phyloP scores from a whole-genome alignment of 1,140 invertebrate genomes.

The Tetragonula clypearis region DNA sequence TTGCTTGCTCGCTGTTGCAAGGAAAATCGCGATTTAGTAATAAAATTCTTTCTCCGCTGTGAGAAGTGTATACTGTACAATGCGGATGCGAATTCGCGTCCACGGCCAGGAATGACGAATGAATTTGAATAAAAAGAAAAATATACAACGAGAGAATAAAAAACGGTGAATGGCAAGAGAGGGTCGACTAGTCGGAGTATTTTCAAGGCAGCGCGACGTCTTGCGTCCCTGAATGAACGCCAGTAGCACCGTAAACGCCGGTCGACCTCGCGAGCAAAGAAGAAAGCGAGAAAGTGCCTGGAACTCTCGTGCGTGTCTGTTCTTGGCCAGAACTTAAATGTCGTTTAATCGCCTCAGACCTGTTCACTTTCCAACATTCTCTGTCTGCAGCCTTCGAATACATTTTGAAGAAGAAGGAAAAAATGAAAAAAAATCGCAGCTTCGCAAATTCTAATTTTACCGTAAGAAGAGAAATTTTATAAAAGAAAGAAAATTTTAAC shows the following conservation, averaged over 20 bases:
- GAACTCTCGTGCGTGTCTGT: conserved; percentile 19
- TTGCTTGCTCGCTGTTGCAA: rapidly evolving
- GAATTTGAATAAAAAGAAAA: conserved; percentile 13
- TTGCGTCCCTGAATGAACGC: conserved; percentile 69
- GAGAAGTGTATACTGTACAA: background rate
- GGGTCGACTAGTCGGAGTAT: conserved; percentile 55
- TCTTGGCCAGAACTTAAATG: conserved; percentile 51
- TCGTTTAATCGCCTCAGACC: conserved; percentile 48
- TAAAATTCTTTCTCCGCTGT: background rate
- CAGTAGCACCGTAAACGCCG: conserved; percentile 42
- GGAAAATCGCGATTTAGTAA: no score
- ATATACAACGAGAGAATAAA: conserved; percentile 17
- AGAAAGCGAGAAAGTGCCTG: conserved; percentile 73
- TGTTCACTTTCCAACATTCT: conserved; percentile 50
- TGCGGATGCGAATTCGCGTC: conserved; percentile 32
- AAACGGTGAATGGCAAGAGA: conserved; percentile 33
- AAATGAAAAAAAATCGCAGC: no score
- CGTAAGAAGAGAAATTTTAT: no score
- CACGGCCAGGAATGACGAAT: conserved; percentile 16
- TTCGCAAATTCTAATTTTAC: no score
- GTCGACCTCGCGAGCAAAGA: conserved; percentile 66
- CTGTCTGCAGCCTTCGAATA: background rate
- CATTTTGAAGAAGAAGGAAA: background rate
- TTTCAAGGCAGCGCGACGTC: conserved; percentile 62
- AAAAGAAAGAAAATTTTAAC: no score